Base-by-base conservation (phyloP, 2,797 vertebrate species). In the Alcedo atthis region DNA sequence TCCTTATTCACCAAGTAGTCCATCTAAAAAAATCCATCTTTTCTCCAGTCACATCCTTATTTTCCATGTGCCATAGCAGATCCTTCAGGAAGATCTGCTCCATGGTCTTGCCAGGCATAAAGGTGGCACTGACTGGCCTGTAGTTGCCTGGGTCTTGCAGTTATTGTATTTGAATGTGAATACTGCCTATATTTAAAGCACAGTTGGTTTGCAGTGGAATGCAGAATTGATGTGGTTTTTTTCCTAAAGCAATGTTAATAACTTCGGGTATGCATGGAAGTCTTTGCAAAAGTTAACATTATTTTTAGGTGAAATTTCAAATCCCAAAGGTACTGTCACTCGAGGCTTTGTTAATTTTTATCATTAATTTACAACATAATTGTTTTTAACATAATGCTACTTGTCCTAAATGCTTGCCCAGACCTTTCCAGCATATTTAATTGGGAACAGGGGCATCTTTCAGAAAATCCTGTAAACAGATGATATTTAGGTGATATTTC, bases 331-430 rank as follows among this genome's bases (percentile, higher is more conserved):
- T 74, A 26, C 49, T 57, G 13, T 88, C 90, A 74, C 85, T 85
- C 85, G 61, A 4, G 16, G 7, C 18, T 91, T 92, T 58, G 30
- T 82, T 94, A 94, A 87, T 80, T 87, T 85, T 37, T 77, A 37
- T 58, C 81, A 81, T 90, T 79, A 81, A 90, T 84, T 91, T 88
- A 49, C 25, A 11, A 81, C 94, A 69, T 81, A 90, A 84, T 84
- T 76, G 71, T 57, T 77, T 94, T 90, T 82, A 53, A 57, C 32
- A 6, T 68, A 57, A 70, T 35, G 19, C 43, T 71, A 48, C 45
- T 77, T 86, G 53, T 79, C 67, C 75, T 89, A 81, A 94, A 68
- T n/a, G 33, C 28, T 89, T 93, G 51, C 61, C 35, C 14, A 64
- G 64, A n/a, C 53, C 42, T 28, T 93, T 48, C 61, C 15, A 54